Conservation (phyloP, 2,888 invertebrate genomes). For the Spicauda simplicius region DNA sequence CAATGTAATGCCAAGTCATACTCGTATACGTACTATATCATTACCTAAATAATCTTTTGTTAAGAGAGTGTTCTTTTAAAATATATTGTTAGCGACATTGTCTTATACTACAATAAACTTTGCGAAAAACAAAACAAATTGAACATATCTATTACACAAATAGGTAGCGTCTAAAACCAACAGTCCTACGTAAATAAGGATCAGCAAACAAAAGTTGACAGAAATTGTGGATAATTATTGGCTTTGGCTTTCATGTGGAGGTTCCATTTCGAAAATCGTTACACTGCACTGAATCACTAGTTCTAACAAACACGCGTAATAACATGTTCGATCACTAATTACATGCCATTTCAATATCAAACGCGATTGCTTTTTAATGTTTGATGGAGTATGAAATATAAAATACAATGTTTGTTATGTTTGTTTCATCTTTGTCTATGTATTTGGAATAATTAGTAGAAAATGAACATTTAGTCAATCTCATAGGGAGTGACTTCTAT, state of each 20-base stretch:
- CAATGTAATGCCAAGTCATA: too few relatives aligned
- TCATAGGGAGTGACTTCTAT: too few relatives aligned
- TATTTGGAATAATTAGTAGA: too few relatives aligned
- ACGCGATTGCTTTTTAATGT: conserved; percentile 33
- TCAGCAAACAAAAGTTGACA: conserved; percentile 55
- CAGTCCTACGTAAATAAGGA: conserved; percentile 27
- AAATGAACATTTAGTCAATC: too few relatives aligned
- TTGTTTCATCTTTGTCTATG: too few relatives aligned
- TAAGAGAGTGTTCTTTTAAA: too few relatives aligned
- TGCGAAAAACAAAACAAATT: neutral
- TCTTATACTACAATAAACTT: neutral
- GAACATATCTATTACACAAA: conserved; percentile 9
- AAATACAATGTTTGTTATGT: neutral
- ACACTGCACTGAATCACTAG: conserved; percentile 51
- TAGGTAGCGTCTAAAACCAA: conserved; percentile 20
- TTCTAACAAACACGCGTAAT: conserved; percentile 40
- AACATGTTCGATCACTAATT: conserved; percentile 42
- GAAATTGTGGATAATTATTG: conserved; percentile 62
- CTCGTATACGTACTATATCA: too few relatives aligned
- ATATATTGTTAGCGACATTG: too few relatives aligned
- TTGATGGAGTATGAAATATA: neutral
- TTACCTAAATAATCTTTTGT: too few relatives aligned
- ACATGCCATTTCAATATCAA: conserved; percentile 36
- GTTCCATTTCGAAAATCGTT: conserved; percentile 62
- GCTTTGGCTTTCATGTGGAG: conserved; percentile 60